These are phyloP conservation scores for Agrotis clavis DNA, from an alignment of 2,888 invertebrate genomes.

Conservation along the genomic window DNA sequence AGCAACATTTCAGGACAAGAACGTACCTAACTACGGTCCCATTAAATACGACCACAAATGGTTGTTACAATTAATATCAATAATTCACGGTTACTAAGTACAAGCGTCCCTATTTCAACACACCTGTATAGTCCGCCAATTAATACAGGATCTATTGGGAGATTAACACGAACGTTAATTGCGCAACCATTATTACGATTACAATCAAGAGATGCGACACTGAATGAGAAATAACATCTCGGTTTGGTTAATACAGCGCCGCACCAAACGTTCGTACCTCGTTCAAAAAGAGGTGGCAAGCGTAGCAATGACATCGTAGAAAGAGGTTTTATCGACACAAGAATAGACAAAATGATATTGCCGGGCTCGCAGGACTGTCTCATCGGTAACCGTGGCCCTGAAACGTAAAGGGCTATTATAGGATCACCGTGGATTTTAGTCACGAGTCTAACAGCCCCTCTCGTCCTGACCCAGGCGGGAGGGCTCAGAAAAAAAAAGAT, in stretches of 20 bases:
- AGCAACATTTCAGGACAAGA: slow-evolving; percentile 3
- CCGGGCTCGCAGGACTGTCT: no score
- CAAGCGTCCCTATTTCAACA: slow-evolving; percentile 48
- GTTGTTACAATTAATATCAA: slow-evolving; percentile 57
- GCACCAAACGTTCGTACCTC: no score
- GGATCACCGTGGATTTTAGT: no score
- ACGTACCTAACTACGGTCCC: slow-evolving; percentile 10
- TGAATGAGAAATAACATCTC: slow-evolving; percentile 35
- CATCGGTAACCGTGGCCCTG: no score
- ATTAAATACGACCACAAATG: slow-evolving; percentile 40
- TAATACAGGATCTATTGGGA: slow-evolving; percentile 59
- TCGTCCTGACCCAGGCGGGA: no score
- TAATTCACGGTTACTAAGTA: slow-evolving; percentile 47
- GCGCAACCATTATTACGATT: slow-evolving; percentile 60
- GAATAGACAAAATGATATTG: no score
- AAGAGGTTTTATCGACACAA: no score
- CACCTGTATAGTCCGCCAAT: slow-evolving; percentile 59
- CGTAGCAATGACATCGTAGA: no score
- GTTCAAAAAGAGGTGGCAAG: no score
- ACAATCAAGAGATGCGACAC: slow-evolving; percentile 60
- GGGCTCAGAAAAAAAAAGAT: no score
- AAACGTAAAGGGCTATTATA: no score
- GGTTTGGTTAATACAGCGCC: not conserved
- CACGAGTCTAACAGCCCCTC: no score
- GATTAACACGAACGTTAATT: slow-evolving; percentile 61